Evolutionary conservation across 2,888 invertebrate genomes (phyloP).

Genomic region (Polylopha cassiicola): DNA sequence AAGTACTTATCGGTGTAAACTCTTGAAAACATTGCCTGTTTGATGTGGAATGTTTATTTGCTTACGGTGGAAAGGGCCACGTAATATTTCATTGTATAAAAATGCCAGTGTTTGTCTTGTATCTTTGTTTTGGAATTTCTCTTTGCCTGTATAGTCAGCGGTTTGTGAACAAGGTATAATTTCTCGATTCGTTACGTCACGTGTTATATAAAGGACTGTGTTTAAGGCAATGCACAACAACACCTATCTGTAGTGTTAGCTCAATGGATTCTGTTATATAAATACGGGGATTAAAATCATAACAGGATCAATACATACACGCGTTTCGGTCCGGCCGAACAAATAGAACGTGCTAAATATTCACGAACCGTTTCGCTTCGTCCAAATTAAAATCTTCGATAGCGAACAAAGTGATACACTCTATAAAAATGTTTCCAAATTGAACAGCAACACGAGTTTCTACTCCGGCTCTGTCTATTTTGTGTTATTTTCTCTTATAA

Average conservation of each 20-base stretch:
- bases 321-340: slow-evolving; percentile 15
- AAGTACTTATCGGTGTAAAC: not conserved
- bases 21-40: not conserved
- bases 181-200: slow-evolving; percentile 5
- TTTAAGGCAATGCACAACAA: not conserved
- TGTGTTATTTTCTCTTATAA: no score
- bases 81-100: slow-evolving; percentile 2
- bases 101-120: slow-evolving; percentile 3
- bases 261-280: slow-evolving; percentile 5
- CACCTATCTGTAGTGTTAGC: not conserved
- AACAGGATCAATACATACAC: slow-evolving; percentile 12
- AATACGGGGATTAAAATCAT: slow-evolving; percentile 13
- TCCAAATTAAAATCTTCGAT: slow-evolving; percentile 17
- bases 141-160: slow-evolving; percentile 6
- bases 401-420: slow-evolving; percentile 10
- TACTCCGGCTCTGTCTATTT: no score
- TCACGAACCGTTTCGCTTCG: slow-evolving; percentile 17
- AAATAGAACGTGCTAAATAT: slow-evolving; percentile 22
- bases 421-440: slow-evolving; percentile 11
- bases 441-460: no score
- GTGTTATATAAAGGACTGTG: slow-evolving; percentile 8
- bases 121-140: slow-evolving; percentile 7
- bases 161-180: slow-evolving; percentile 8
- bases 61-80: slow-evolving; percentile 1
- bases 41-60: slow-evolving; percentile 2